Evolutionary conservation across 2,797 vertebrate genomes (phyloP).

Genomic region (Myotis vivesi): DNA sequence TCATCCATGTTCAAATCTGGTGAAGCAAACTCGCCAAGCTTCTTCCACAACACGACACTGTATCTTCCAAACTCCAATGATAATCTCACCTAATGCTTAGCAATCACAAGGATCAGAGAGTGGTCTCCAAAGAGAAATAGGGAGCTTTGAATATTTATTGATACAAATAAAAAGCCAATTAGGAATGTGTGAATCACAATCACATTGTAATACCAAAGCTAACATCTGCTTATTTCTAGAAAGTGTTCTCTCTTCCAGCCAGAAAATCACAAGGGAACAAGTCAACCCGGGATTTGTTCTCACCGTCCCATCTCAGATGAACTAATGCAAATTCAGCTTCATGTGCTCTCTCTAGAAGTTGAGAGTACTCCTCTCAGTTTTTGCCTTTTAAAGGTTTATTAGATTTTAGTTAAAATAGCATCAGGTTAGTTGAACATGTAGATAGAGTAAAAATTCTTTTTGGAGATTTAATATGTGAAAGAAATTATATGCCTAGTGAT

Average conservation of each 20-base stretch:
- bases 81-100: conserved; percentile 68
- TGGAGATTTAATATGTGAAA: neutral
- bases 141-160: conserved; percentile 58
- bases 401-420: conserved; percentile 63
- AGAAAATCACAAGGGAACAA: conserved; percentile 41
- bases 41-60: neutral
- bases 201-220: conserved; percentile 44
- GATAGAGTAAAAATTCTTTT: conserved; percentile 51
- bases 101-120: conserved; percentile 65
- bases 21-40: neutral
- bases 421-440: conserved; percentile 4
- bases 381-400: conserved; percentile 29
- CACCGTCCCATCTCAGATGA: neutral
- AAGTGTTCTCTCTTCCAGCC: conserved; percentile 3
- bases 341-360: conserved; percentile 8
- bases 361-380: conserved; percentile 56
- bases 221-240: conserved; percentile 53
- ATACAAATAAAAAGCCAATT: conserved; percentile 57
- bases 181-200: conserved; percentile 34
- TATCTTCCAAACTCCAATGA: conserved; percentile 39
- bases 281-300: neutral
- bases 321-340: conserved; percentile 53
- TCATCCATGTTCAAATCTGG: neutral
- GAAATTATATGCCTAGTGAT: neutral
- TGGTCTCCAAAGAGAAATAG: conserved; percentile 57